phyloP scores from a whole-genome alignment of 2,113 vertebrate genomes.

The chimpanzee (Pan troglodytes) region NHGRI_mPanTro3-v2.1_pri NC_086015.1:133328501-133329000 shows the following conservation, averaged over 20 bases:
- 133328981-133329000: constrained; percentile 56
- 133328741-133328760: too few relatives aligned
- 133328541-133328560: background rate
- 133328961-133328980: background rate
- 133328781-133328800: too few relatives aligned
- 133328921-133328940: background rate
- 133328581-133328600: background rate
- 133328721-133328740: too few relatives aligned
- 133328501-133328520: background rate
- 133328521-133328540: background rate
- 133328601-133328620: background rate
- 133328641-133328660: too few relatives aligned
- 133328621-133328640: too few relatives aligned
- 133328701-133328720: too few relatives aligned
- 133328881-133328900: constrained; percentile 15
- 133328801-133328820: background rate
- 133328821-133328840: background rate
- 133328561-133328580: background rate
- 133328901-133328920: constrained; percentile 16
- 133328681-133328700: too few relatives aligned
- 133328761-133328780: too few relatives aligned
- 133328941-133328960: constrained; percentile 59
- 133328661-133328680: too few relatives aligned
- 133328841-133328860: background rate
- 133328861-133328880: background rate